A percentile compares a stretch with the other conserved stretches of the same genome.
These are phyloP conservation scores for Chrysaora quinquecirrha DNA, from an alignment of 30 jellyfish, hydroid and myxozoan species.

Conservation along the genomic window DNA sequence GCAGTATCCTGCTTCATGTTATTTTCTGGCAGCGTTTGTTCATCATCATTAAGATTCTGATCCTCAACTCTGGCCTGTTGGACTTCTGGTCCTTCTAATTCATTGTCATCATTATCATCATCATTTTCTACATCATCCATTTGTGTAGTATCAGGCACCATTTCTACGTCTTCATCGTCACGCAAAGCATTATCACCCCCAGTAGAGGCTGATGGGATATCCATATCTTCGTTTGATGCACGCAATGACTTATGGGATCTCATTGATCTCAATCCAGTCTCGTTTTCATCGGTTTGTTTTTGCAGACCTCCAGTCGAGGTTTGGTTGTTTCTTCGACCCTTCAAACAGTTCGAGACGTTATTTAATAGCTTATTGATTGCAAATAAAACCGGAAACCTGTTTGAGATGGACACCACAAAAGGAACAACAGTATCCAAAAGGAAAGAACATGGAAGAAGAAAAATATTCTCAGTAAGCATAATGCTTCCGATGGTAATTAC, in stretches of 20 bases:
- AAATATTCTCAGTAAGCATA: no score
- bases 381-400: no score
- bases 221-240: neutral
- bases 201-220: neutral
- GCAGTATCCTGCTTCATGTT: no score
- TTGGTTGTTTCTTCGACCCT: neutral
- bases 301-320: neutral
- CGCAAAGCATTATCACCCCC: neutral
- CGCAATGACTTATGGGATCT: slow-evolving; percentile 1
- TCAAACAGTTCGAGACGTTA: neutral
- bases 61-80: no score
- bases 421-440: no score
- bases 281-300: neutral
- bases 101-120: neutral
- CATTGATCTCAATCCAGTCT: neutral
- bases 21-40: no score
- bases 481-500: no score
- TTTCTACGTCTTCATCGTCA: neutral
- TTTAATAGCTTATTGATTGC: neutral
- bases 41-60: no score
- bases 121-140: neutral
- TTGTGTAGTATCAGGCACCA: no score
- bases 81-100: no score
- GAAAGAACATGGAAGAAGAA: no score
- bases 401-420: no score